Evolutionary conservation across 2,888 invertebrate genomes (phyloP).

Genomic region (Lithophane socia): DNA sequence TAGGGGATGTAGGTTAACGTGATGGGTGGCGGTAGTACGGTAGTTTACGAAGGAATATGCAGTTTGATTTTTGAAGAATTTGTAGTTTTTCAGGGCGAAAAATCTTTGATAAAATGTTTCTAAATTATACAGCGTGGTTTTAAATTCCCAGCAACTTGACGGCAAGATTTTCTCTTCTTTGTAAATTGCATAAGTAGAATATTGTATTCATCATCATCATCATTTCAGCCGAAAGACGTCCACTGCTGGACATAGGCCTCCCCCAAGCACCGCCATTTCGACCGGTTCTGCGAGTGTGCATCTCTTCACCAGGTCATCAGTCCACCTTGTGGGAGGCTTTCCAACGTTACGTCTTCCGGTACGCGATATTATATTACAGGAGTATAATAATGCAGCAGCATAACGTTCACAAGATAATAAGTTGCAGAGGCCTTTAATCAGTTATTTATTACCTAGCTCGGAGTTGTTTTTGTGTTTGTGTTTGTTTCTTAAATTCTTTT

Average conservation of each 20-base stretch:
- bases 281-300: no score
- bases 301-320: no score
- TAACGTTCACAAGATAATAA: not conserved
- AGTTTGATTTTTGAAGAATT: not conserved
- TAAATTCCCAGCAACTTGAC: not conserved
- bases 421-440: not conserved
- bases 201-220: no score
- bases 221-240: no score
- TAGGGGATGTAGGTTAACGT: conserved; percentile 46
- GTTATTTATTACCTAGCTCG: not conserved
- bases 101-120: not conserved
- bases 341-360: no score
- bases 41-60: conserved; percentile 23
- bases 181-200: not conserved
- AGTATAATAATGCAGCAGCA: not conserved
- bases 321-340: no score
- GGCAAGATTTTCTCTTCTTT: not conserved
- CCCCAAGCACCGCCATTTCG: no score
- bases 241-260: no score
- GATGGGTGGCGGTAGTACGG: conserved; percentile 43
- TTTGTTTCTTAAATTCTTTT: not conserved
- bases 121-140: not conserved
- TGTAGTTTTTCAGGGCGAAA: not conserved
- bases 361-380: not conserved
- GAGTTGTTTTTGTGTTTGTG: no score